Base-by-base conservation (phyloP, 2,888 invertebrate species). In the Caenorhabditis afra region DNA sequence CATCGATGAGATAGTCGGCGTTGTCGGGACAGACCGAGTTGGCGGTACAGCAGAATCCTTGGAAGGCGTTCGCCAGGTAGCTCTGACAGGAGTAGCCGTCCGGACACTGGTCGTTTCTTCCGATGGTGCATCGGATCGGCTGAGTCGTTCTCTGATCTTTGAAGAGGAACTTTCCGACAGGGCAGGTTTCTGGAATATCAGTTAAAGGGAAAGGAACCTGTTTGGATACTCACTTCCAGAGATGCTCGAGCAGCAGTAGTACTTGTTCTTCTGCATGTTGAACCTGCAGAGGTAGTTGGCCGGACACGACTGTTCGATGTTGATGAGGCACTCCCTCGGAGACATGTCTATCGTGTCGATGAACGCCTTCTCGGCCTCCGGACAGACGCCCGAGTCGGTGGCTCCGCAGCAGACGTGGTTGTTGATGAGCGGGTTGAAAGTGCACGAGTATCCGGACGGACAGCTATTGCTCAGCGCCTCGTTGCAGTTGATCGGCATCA, bases 321-420 rank as follows among this genome's bases (percentile, higher is more conserved):
- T 86, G 59, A 85, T 83, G 35, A 82, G 52, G 64, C 87, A 87
- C 50, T 86, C 84, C 7, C 84, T 65, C 12, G 83, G 78, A 8
- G 82, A 80, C 79, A 85, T 77, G n/a, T 81, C 81, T 39, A 85
- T 53, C 0, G 86, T 85, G 64, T 89, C 87, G 52, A 88, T 80
- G 74, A 85, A 88, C 11, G 88, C 83, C 52, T 85, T 85, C 66
- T 88, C 88, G 0, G 83, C 84, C 1, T 83, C 86, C 8, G 86
- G 86, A 73, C 86, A 87, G 12, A 86, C 86, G 68, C 83, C 87
- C 18, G 77, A 67, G 70, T 86, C 86, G 0, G 85, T 81, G 4
- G 86, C 85, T 23, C 87, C 87, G 76, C 87, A 87, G 75, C 87
- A 87, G 5, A 87, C 87, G 50, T 85, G 83, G 57, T 83, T 81